These are phyloP conservation scores for Eira barbara DNA, from an alignment of 2,113 vertebrate genomes.

Conservation along the genomic window DNA sequence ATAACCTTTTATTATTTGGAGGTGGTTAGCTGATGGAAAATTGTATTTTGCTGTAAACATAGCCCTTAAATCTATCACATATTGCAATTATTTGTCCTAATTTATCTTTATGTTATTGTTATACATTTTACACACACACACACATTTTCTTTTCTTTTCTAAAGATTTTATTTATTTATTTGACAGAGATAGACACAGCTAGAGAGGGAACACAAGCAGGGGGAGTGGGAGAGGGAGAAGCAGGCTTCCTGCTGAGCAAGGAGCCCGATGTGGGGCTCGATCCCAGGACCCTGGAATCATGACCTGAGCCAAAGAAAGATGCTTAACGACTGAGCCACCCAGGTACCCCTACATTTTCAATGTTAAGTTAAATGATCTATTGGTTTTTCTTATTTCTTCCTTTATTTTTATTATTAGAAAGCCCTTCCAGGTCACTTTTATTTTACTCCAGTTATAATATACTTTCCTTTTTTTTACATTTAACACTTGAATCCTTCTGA, in stretches of 20 bases:
- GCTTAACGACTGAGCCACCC: no score
- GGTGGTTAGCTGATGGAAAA: not conserved
- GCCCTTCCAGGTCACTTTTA: not conserved
- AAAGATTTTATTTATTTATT: no score
- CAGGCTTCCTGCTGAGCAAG: no score
- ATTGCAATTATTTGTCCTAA: not conserved
- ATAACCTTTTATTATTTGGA: not conserved
- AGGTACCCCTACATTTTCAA: not conserved
- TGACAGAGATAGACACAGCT: no score
- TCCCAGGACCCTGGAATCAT: no score
- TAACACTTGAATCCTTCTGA: not conserved
- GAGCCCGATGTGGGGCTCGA: no score
- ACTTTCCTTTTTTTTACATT: not conserved
- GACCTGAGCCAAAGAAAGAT: no score
- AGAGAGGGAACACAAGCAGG: no score
- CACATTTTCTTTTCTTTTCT: no score
- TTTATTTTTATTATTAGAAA: conserved; percentile 38
- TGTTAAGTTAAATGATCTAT: not conserved
- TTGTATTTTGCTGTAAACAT: conserved; percentile 12
- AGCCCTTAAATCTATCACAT: not conserved
- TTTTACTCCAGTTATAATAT: not conserved
- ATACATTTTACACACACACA: not conserved
- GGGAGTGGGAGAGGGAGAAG: no score
- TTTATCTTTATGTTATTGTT: not conserved
- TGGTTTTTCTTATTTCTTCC: not conserved